A percentile compares a stretch with the other conserved stretches of the same genome.
Conservation (phyloP, 2,113 vertebrate genomes). For the Gymnobelideus leadbeateri region DNA sequence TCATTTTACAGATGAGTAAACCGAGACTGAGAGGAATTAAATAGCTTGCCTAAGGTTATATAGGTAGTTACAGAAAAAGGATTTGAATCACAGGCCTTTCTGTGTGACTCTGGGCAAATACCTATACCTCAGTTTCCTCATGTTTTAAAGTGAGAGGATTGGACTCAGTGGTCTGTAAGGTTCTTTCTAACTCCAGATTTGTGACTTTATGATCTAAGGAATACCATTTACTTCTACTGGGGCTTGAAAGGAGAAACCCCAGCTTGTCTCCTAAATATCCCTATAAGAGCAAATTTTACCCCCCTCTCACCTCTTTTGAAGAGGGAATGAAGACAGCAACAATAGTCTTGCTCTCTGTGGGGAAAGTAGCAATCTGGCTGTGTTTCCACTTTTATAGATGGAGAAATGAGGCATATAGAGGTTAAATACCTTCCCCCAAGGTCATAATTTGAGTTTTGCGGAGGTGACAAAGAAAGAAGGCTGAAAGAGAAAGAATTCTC, state of each 20-base stretch:
- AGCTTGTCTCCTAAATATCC: neutral
- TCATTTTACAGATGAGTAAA: too few species aligned
- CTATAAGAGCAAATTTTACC: neutral
- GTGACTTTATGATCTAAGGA: neutral
- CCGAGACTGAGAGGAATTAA: too few species aligned
- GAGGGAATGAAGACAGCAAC: neutral
- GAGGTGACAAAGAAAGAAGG: constrained; percentile 20
- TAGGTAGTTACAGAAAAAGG: too few species aligned
- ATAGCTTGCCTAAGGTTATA: too few species aligned
- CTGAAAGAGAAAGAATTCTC: constrained; percentile 15
- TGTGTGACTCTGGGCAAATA: neutral
- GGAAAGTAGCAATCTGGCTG: constrained; percentile 10
- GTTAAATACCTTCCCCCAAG: neutral
- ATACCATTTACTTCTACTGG: neutral
- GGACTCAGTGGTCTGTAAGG: neutral
- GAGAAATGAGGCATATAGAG: constrained; percentile 3
- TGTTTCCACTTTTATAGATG: neutral
- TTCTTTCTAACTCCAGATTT: neutral
- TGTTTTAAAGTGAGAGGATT: neutral
- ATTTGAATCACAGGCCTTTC: too few species aligned
- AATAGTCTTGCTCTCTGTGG: neutral
- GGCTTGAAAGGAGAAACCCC: neutral
- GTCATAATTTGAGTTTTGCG: constrained; percentile 31
- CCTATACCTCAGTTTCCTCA: neutral
- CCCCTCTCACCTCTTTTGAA: neutral